phyloP scores from a whole-genome alignment of 2,797 vertebrate species.

The Tadarida brasiliensis region DNA sequence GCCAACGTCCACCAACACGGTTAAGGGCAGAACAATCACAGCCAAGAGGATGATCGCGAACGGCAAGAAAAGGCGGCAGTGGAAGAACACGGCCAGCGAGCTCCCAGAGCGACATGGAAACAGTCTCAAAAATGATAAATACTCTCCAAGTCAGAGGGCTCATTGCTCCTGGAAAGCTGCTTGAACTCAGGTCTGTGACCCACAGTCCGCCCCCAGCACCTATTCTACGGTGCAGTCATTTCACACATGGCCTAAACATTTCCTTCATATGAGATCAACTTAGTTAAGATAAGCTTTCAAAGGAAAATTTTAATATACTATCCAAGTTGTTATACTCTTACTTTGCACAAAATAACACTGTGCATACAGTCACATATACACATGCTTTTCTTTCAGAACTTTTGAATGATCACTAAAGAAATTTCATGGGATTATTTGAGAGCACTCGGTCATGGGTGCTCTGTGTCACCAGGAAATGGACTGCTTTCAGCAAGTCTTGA shows the following conservation, averaged over 20 bases:
- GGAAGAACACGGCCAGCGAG: conserved; percentile 95
- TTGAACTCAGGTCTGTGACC: background rate
- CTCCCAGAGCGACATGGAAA: conserved; percentile 91
- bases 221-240: background rate
- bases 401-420: background rate
- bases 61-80: conserved; percentile 93
- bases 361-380: background rate
- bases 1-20: conserved; percentile 95
- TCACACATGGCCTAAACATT: background rate
- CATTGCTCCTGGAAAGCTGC: background rate
- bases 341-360: background rate
- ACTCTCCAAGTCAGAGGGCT: background rate
- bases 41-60: conserved; percentile 95
- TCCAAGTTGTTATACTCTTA: conserved; percentile 51
- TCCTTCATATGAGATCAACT: background rate
- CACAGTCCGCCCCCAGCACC: background rate
- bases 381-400: background rate
- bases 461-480: background rate
- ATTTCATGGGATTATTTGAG: conserved; percentile 31
- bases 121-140: background rate
- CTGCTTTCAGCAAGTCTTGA: conserved; percentile 67
- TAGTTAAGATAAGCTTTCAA: background rate
- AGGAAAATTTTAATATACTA: conserved; percentile 18
- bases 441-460: background rate
- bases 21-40: conserved; percentile 96